Conservation (phyloP, 2,888 invertebrate genomes). For the Caenorhabditis drosophilae region DNA sequence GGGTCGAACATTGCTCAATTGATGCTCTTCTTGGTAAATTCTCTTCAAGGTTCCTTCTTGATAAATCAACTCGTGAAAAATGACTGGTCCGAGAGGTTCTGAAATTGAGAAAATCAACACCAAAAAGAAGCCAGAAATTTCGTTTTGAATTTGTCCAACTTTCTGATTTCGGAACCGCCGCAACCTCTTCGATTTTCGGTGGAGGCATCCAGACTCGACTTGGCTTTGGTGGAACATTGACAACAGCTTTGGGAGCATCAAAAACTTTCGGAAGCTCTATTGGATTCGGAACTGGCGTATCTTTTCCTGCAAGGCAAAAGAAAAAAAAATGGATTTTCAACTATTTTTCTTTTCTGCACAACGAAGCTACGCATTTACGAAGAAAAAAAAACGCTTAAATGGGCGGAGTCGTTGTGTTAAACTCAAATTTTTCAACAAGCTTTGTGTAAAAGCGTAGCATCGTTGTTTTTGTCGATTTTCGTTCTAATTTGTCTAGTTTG, state of each 20-base stretch:
- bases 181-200: conserved; percentile 17
- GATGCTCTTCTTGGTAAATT: conserved; percentile 22
- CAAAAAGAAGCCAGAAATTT: too few relatives aligned
- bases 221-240: conserved; percentile 17
- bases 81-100: conserved; percentile 28
- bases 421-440: too few relatives aligned
- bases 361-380: too few relatives aligned
- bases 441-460: too few relatives aligned
- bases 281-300: conserved; percentile 18
- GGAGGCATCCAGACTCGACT: conserved; percentile 26
- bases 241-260: not conserved
- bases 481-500: not conserved
- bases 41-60: conserved; percentile 19
- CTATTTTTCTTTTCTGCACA: too few relatives aligned
- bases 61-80: conserved; percentile 35
- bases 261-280: not conserved
- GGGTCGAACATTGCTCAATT: conserved; percentile 5
- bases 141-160: not conserved
- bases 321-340: not conserved
- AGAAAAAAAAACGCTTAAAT: not conserved
- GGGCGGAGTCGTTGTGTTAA: too few relatives aligned
- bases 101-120: too few relatives aligned
- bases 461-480: too few relatives aligned
- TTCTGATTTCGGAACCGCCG: too few relatives aligned
- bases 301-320: conserved; percentile 18